These are phyloP conservation scores for Urophycis tenuis DNA, from an alignment of 2,797 vertebrate genomes.

Conservation along the genomic window DNA sequence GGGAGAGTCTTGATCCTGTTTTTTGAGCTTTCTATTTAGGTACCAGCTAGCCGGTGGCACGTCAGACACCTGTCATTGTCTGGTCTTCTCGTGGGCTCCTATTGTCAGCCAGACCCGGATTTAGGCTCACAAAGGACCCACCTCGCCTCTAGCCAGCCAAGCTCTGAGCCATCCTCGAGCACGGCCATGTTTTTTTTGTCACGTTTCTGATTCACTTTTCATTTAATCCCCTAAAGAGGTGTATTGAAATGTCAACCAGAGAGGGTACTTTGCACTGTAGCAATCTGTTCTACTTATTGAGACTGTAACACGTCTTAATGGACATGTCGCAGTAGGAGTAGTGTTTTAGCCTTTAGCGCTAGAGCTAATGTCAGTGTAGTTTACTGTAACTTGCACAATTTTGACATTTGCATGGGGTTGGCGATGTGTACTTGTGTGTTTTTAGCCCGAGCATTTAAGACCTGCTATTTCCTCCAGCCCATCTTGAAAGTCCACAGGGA, in stretches of 20 bases:
- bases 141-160: neutral
- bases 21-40: conserved; percentile 71
- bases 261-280: neutral
- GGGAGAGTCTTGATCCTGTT: conserved; percentile 75
- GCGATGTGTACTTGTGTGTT: neutral
- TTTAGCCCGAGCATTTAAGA: neutral
- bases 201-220: neutral
- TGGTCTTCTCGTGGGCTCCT: conserved; percentile 55
- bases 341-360: neutral
- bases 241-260: neutral
- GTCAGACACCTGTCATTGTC: conserved; percentile 68
- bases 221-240: neutral
- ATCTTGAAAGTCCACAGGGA: neutral
- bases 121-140: neutral
- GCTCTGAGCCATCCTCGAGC: neutral
- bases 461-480: neutral
- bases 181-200: neutral
- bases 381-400: neutral
- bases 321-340: neutral
- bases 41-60: conserved; percentile 57
- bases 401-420: too few species aligned
- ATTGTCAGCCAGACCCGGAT: neutral
- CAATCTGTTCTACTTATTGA: neutral
- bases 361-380: neutral
- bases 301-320: neutral